Evolutionary conservation across 64 coral and sea anemone species (phyloP).

Genomic region (Anthopleura sola): DNA sequence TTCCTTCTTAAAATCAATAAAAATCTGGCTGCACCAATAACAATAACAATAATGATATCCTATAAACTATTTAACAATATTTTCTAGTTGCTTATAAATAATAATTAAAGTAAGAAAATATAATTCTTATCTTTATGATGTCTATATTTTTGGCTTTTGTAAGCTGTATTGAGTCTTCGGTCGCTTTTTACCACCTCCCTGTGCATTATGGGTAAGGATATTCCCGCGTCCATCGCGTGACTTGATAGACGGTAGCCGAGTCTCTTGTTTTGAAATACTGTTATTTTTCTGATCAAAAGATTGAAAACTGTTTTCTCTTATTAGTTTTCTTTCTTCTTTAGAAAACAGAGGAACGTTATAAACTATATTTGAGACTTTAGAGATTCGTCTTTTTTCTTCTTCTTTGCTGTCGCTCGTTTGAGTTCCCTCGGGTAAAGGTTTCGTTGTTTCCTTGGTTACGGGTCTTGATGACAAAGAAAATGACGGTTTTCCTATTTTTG

Average conservation of each 20-base stretch:
- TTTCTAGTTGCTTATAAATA: neutral
- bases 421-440: neutral
- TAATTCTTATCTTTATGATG: neutral
- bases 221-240: neutral
- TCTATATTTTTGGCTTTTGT: neutral
- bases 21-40: neutral
- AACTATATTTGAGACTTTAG: slow-evolving; percentile 48
- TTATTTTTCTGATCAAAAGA: neutral
- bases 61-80: neutral
- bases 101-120: neutral
- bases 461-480: neutral
- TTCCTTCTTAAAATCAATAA: too few species aligned
- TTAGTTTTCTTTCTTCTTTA: slow-evolving; percentile 1
- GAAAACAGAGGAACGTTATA: slow-evolving; percentile 33
- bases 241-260: neutral
- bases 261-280: neutral
- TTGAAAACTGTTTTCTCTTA: neutral
- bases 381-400: neutral
- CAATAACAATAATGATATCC: neutral
- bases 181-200: neutral
- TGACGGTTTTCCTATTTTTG: slow-evolving; percentile 24
- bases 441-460: slow-evolving; percentile 3
- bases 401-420: neutral
- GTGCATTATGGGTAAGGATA: neutral
- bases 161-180: neutral